Evolutionary conservation across 35 echinoderm and acorn worm species (phyloP).

Genomic region (Stichopus chloronotus): DNA sequence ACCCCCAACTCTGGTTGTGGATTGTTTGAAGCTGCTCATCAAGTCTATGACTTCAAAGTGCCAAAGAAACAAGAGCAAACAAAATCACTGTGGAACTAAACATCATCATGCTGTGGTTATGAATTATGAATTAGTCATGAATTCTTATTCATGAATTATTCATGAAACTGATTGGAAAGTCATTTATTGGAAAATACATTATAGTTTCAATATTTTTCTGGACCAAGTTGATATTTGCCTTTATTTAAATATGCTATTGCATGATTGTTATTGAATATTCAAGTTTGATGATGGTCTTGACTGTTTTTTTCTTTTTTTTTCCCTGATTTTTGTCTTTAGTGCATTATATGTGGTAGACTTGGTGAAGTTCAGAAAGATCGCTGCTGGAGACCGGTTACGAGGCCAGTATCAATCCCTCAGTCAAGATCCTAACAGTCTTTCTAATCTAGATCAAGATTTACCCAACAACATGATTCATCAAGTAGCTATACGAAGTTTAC

Average conservation of each 20-base stretch:
- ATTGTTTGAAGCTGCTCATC: too few species aligned
- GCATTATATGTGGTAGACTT: constrained; percentile 98
- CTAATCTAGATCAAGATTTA: constrained; percentile 96
- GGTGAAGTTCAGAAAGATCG: constrained; percentile 97
- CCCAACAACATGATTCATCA: constrained; percentile 99
- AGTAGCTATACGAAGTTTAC: constrained; percentile 86
- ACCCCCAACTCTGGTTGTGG: too few species aligned
- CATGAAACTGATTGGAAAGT: too few species aligned
- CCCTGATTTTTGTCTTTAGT: constrained; percentile 49
- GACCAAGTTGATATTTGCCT: not conserved
- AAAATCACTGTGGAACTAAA: too few species aligned
- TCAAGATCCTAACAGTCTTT: constrained; percentile 98
- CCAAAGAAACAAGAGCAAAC: too few species aligned
- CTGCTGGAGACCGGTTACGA: constrained; percentile 91
- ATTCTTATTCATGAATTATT: too few species aligned
- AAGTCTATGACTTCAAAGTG: too few species aligned
- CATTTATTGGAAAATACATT: too few species aligned
- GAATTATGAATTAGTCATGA: too few species aligned
- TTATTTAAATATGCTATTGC: not conserved
- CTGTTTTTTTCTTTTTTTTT: not conserved
- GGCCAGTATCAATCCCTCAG: constrained; percentile 96
- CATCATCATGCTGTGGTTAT: too few species aligned
- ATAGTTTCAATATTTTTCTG: too few species aligned
- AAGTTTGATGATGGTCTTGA: not conserved
- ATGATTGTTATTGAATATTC: not conserved